Evolutionary conservation across 1,140 invertebrate species (phyloP).

Genomic region (Eriocheir sinensis): DNA sequence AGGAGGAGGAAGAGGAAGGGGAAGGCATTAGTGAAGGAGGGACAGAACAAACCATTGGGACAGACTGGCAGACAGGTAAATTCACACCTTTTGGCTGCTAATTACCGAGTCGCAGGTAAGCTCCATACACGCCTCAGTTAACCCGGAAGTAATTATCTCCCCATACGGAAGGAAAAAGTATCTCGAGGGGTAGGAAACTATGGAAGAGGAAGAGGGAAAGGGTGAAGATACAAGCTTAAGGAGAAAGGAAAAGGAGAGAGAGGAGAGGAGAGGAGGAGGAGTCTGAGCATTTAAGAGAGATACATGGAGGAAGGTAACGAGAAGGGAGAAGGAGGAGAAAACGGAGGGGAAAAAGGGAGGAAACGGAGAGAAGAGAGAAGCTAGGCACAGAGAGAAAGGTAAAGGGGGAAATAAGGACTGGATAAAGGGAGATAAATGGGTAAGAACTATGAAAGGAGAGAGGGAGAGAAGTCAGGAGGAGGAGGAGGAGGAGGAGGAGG

Average conservation of each 20-base stretch:
- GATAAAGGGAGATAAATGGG: background rate
- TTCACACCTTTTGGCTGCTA: background rate
- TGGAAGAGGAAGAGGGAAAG: background rate
- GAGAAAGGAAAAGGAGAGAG: background rate
- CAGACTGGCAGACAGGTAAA: background rate
- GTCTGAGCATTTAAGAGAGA: no score
- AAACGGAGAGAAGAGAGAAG: background rate
- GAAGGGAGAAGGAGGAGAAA: background rate
- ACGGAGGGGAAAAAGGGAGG: background rate
- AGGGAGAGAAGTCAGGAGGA: background rate
- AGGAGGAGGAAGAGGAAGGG: background rate
- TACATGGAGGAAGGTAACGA: background rate
- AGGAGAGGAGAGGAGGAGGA: background rate
- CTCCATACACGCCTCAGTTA: background rate
- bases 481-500: background rate
- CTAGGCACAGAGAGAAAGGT: background rate
- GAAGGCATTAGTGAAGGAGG: background rate
- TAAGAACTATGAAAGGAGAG: background rate
- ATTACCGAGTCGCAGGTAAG: background rate
- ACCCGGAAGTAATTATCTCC: conserved; percentile 23
- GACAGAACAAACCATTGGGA: no score
- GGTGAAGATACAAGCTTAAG: background rate
- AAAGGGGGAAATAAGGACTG: no score
- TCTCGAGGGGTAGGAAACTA: background rate
- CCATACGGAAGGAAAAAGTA: background rate